Base-by-base conservation (phyloP, 2,888 invertebrate genomes). In the Papilio protenor region DNA sequence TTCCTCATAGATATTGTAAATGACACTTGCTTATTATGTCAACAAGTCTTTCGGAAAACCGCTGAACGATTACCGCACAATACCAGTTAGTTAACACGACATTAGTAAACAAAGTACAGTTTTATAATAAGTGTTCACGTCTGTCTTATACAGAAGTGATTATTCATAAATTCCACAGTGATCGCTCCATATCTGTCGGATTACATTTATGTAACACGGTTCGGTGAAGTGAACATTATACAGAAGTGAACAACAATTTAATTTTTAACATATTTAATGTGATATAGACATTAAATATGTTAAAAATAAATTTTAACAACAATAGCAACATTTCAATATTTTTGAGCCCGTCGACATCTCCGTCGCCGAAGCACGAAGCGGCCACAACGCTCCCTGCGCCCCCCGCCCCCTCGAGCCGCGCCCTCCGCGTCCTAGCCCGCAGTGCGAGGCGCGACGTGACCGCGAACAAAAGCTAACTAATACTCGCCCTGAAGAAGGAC, bases 1-100 rank as follows among this genome's bases (percentile, higher is more conserved):
- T 74, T 74, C 59, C 74, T 49, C 47, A 72, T 72, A 55, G 72
- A 52, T 71, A 71, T 59, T 64, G 27, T 59, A 64, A 74, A 74
- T 45, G 21, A 23, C 14, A n/a, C 27, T 64, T 49, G 47, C 45
- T 49, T 49, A 73, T 40, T 73, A 74, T 47, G 74, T 40, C 47
- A 47, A 74, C 64, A 74, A 61, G 74, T 64, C 74, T 74, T 74
- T 74, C 59, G 74, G 59, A 74, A 61, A 74, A 74, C 74, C 52
- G 52, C 52, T 74, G 1, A 47, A 10, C 49, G 59, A 74, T 49
- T 47, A 49, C 59, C 21, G 74, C 74, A 74, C 74, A 74, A 74
- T 74, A 72, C 52, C 72, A 55, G 72, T 33, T 49, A 71, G 71
- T 71, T 55, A 55, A 72, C 40, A 33, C 33, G 72, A 72, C 52